Evolutionary conservation across 2,888 invertebrate species (phyloP).

Genomic region (Autographa pulchrina): DNA sequence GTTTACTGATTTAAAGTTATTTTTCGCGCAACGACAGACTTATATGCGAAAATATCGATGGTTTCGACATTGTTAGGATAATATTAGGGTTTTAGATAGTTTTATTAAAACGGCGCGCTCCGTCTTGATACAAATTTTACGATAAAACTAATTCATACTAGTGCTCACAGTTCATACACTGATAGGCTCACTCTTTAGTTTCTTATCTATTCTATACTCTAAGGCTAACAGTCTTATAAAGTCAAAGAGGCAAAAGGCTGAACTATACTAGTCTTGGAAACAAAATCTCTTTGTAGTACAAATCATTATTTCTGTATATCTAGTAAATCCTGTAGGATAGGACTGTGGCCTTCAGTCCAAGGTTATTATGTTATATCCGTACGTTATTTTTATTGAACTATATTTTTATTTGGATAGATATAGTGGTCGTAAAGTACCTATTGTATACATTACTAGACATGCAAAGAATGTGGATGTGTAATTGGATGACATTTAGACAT

Average conservation of each 20-base stretch:
- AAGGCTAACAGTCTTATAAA: too few relatives aligned
- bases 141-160: too few relatives aligned
- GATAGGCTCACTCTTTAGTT: too few relatives aligned
- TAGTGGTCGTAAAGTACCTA: not conserved
- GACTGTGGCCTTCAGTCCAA: not conserved
- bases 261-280: not conserved
- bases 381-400: constrained; percentile 2
- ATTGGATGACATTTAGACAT: not conserved
- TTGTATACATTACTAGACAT: not conserved
- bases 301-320: not conserved
- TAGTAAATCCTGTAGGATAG: not conserved
- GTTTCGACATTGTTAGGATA: too few relatives aligned
- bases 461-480: not conserved
- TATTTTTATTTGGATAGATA: not conserved
- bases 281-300: not conserved
- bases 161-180: too few relatives aligned
- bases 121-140: too few relatives aligned
- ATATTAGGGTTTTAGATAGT: too few relatives aligned
- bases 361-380: not conserved
- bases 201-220: too few relatives aligned
- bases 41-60: too few relatives aligned
- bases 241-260: not conserved
- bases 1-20: too few relatives aligned
- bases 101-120: too few relatives aligned
- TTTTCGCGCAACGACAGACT: too few relatives aligned